phyloP scores from a whole-genome alignment of 2,888 invertebrate species.

The Andrena flavipes region DNA sequence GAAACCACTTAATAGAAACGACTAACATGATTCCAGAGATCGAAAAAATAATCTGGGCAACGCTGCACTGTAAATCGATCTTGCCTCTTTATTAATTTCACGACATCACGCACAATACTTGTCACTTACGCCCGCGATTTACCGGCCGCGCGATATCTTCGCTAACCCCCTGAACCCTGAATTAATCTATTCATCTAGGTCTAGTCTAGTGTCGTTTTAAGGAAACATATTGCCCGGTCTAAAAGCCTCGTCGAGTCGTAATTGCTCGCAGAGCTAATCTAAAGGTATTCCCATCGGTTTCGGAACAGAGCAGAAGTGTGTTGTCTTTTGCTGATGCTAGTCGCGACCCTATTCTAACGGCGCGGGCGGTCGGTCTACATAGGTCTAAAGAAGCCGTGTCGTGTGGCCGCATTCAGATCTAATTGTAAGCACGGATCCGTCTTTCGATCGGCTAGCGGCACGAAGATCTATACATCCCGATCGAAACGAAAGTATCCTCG shows the following conservation, averaged over 20 bases:
- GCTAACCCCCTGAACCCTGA: not conserved
- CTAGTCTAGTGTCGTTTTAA: slow-evolving; percentile 35
- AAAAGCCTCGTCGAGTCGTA: slow-evolving; percentile 13
- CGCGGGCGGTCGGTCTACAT: slow-evolving; percentile 6
- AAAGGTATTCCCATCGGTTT: slow-evolving; percentile 6
- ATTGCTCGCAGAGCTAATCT: slow-evolving; percentile 12
- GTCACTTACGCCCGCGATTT: slow-evolving; percentile 2
- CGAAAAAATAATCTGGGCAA: no score
- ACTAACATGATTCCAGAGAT: no score
- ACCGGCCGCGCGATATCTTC: slow-evolving; percentile 30
- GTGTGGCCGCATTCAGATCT: slow-evolving; percentile 28
- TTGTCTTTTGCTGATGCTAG: slow-evolving; percentile 8
- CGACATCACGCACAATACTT: slow-evolving; percentile 36
- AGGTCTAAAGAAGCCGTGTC: slow-evolving; percentile 42
- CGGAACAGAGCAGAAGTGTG: not conserved
- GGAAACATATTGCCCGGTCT: slow-evolving; percentile 18
- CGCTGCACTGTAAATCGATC: slow-evolving; percentile 40
- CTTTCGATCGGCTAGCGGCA: slow-evolving; percentile 4
- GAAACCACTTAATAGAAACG: no score
- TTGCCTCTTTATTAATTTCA: slow-evolving; percentile 35
- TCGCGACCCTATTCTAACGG: slow-evolving; percentile 34
- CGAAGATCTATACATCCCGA: slow-evolving; percentile 18
- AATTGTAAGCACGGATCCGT: slow-evolving; percentile 13
- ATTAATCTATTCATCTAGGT: slow-evolving; percentile 42
- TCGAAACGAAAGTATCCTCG: slow-evolving; percentile 25